Base-by-base conservation (phyloP, 2,797 vertebrate species). In the Lagodon rhomboides region DNA sequence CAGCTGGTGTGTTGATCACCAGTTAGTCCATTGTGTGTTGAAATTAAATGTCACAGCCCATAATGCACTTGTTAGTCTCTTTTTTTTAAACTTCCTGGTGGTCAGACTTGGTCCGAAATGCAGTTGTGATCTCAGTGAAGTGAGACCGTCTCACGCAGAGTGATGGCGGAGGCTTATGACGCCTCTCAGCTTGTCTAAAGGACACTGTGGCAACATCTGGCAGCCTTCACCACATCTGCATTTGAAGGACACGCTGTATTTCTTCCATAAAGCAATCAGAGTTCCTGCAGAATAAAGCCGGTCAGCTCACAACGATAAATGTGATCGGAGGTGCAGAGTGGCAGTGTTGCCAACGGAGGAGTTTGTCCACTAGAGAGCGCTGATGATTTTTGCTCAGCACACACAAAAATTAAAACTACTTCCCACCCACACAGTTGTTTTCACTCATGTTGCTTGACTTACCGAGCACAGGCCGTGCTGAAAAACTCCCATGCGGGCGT, bases 311-410 rank as follows among this genome's bases (percentile, higher is more conserved):
- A 47, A 16, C 13, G 4, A 38, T 7, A 46, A 44, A 51, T n/a
- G 13, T 34, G 44, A 16, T 27, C 47, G 18, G 18, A 68, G 15
- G 10, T 1, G 9, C 18, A 59, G 18, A 63, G 34, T 30, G 51
- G 20, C n/a, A 53, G 25, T 8, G 41, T 17, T 61, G 50, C 15
- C 9, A 12, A 5, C 30, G 23, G 41, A 20, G 3, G 3, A 22
- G 55, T 23, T 59, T 59, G 56, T 53, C 77, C 67, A 58, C 56
- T 13, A 84, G 64, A 69, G 60, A 23, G 59, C 8, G 22, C 30
- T 30, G 46, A 12, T 30, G 6, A 17, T 12, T 8, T 8, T 15
- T 64, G 9, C 56, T 59, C 56, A 58, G 15, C 3, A 43, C 59
- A 23, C 13, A n/a, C 20, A 7, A 41, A 23, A 9, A 4, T 41